phyloP scores from a whole-genome alignment of 37 sponge, comb jelly and placozoan species.

The Spongilla lacustris region DNA sequence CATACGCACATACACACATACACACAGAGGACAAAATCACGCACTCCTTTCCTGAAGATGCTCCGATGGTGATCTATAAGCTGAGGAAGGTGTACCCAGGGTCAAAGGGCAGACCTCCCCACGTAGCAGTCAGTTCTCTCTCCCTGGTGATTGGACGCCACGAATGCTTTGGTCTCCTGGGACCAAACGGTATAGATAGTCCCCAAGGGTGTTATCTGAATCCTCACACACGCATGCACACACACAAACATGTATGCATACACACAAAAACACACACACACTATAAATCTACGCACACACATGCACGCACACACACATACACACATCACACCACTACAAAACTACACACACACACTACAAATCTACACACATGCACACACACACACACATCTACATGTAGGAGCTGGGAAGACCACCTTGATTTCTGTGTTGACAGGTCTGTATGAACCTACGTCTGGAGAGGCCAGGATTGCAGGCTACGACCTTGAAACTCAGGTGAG shows the following conservation, averaged over 20 bases:
- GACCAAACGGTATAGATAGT: constrained; percentile 63
- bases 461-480: constrained; percentile 69
- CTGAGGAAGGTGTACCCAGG: constrained; percentile 81
- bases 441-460: constrained; percentile 73
- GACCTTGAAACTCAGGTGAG: constrained; percentile 61
- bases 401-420: constrained; percentile 87
- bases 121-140: constrained; percentile 71
- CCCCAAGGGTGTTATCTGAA: background rate
- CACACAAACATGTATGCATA: background rate
- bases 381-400: constrained; percentile 12
- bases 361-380: too few relatives aligned
- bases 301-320: background rate
- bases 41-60: constrained; percentile 37
- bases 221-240: background rate
- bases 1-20: background rate
- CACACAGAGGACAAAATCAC: constrained; percentile 40
- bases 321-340: background rate
- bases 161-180: constrained; percentile 84
- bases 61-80: constrained; percentile 72
- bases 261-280: too few relatives aligned
- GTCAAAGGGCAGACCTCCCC: constrained; percentile 46
- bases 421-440: constrained; percentile 84
- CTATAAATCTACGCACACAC: too few relatives aligned
- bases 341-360: too few relatives aligned
- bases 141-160: constrained; percentile 73